Conservation (phyloP, 2,888 invertebrate genomes). For the Scaptomyza parva region DNA sequence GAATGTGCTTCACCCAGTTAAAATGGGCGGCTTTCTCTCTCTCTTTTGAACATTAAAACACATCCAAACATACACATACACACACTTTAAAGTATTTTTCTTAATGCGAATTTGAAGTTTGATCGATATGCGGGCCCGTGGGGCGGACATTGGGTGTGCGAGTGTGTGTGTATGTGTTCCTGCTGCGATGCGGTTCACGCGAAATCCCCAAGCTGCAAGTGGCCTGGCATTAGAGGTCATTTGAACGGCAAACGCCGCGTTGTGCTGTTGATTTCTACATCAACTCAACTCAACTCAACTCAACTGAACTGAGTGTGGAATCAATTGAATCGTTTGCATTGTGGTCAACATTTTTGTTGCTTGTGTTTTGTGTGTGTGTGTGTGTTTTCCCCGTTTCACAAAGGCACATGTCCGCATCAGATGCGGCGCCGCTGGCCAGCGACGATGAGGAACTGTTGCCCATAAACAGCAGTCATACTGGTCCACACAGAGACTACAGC, state of each 20-base stretch:
- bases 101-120: slow-evolving; percentile 83
- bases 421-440: slow-evolving; percentile 61
- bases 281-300: too few relatives aligned
- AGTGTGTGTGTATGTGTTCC: slow-evolving; percentile 10
- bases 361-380: neutral
- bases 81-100: slow-evolving; percentile 74
- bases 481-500: slow-evolving; percentile 57
- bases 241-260: slow-evolving; percentile 61
- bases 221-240: slow-evolving; percentile 73
- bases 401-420: slow-evolving; percentile 41
- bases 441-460: slow-evolving; percentile 67
- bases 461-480: slow-evolving; percentile 28
- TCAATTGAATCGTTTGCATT: slow-evolving; percentile 59
- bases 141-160: slow-evolving; percentile 54
- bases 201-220: slow-evolving; percentile 32
- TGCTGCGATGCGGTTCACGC: slow-evolving; percentile 39
- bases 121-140: slow-evolving; percentile 81
- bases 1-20: slow-evolving; percentile 42
- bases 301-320: slow-evolving; percentile 4
- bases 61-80: slow-evolving; percentile 58
- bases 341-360: slow-evolving; percentile 30
- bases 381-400: neutral
- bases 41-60: slow-evolving; percentile 41
- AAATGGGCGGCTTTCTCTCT: neutral
- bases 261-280: slow-evolving; percentile 61